These are phyloP conservation scores for Leucoptera coffeella DNA, from an alignment of 2,888 invertebrate genomes.

Conservation along the genomic window DNA sequence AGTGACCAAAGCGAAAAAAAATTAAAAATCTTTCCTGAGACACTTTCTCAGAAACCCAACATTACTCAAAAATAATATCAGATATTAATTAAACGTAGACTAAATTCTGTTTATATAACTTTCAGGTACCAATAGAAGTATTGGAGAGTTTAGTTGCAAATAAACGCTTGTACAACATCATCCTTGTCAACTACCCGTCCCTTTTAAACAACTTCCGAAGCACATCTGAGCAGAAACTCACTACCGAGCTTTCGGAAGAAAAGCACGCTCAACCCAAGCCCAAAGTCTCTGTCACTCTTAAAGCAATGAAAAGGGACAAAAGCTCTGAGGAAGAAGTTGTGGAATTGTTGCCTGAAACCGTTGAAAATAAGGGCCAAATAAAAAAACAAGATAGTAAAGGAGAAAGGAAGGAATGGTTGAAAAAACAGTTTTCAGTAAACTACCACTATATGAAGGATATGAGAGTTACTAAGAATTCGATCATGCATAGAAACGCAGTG, in stretches of 20 bases:
- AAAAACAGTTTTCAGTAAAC: constrained; percentile 45
- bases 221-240: constrained; percentile 39
- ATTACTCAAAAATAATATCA: too few relatives aligned
- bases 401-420: constrained; percentile 37
- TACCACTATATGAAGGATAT: constrained; percentile 69
- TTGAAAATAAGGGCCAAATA: background rate
- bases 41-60: too few relatives aligned
- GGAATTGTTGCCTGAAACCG: constrained; percentile 2
- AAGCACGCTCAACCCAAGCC: constrained; percentile 32
- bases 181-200: constrained; percentile 56
- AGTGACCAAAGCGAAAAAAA: too few relatives aligned
- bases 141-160: constrained; percentile 53
- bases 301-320: constrained; percentile 10
- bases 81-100: too few relatives aligned
- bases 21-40: too few relatives aligned
- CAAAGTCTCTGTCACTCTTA: constrained; percentile 44
- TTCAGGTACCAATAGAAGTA: constrained; percentile 59
- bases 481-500: constrained; percentile 82
- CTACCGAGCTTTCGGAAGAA: constrained; percentile 7
- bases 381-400: constrained; percentile 25
- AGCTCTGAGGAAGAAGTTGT: constrained; percentile 7
- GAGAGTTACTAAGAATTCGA: constrained; percentile 70
- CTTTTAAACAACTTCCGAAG: constrained; percentile 43
- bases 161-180: constrained; percentile 47
- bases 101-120: too few relatives aligned